Evolutionary conservation across 2,888 invertebrate species (phyloP).

Genomic region (Trichacis sp.): DNA sequence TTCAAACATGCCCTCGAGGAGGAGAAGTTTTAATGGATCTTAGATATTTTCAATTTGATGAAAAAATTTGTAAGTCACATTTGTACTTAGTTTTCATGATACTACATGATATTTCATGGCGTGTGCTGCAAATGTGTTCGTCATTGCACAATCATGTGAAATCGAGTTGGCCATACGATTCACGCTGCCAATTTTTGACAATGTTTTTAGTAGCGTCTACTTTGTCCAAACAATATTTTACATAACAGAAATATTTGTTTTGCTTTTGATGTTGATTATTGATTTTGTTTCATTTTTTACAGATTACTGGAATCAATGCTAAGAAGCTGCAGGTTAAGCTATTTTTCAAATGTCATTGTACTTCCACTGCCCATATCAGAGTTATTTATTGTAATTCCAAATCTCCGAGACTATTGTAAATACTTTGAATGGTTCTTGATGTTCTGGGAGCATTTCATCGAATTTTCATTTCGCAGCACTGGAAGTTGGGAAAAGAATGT

Average conservation of each 20-base stretch:
- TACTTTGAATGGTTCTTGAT: slow-evolving; percentile 17
- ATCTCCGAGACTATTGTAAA: slow-evolving; percentile 23
- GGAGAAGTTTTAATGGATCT: slow-evolving; percentile 86
- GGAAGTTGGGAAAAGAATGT: slow-evolving; percentile 60
- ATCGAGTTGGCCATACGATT: slow-evolving; percentile 53
- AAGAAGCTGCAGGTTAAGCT: slow-evolving; percentile 56
- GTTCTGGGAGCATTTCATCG: background rate
- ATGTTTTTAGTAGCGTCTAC: slow-evolving; percentile 50
- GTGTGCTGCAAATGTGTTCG: slow-evolving; percentile 42
- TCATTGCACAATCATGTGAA: slow-evolving; percentile 62
- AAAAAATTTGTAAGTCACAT: slow-evolving; percentile 62
- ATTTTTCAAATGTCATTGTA: slow-evolving; percentile 39
- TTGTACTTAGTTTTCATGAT: slow-evolving; percentile 5
- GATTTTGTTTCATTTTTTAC: slow-evolving; percentile 36
- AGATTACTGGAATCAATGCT: slow-evolving; percentile 64
- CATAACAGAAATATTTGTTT: slow-evolving; percentile 3
- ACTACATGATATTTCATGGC: slow-evolving; percentile 49
- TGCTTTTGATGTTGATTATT: background rate
- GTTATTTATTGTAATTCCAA: slow-evolving; percentile 45
- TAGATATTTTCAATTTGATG: slow-evolving; percentile 63
- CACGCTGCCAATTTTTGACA: slow-evolving; percentile 45
- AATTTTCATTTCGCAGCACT: slow-evolving; percentile 9
- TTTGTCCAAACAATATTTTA: slow-evolving; percentile 50
- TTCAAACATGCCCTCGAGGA: slow-evolving; percentile 96
- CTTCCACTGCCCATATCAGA: slow-evolving; percentile 49